Evolutionary conservation across 2,113 vertebrate species (phyloP).

Genomic region (Corythornis vintsioides): DNA sequence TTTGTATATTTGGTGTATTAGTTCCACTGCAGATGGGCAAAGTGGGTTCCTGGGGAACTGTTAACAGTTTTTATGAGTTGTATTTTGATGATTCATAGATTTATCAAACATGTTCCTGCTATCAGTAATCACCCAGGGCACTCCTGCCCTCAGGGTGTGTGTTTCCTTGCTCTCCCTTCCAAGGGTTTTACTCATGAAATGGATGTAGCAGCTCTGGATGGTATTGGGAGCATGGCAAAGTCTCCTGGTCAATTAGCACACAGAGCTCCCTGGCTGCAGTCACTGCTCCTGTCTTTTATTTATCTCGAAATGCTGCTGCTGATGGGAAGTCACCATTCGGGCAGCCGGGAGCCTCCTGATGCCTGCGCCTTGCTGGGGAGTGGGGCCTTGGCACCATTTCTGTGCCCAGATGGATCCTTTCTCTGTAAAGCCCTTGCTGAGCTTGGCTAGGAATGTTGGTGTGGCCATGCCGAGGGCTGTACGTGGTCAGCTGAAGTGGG

Average conservation of each 20-base stretch:
- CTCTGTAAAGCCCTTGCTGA: neutral
- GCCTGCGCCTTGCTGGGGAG: neutral
- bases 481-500: neutral
- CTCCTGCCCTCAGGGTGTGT: neutral
- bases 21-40: neutral
- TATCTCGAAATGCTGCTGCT: neutral
- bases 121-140: neutral
- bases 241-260: rapidly evolving
- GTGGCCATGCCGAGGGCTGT: neutral
- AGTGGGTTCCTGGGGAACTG: neutral
- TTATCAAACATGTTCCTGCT: neutral
- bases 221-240: neutral
- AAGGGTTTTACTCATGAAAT: neutral
- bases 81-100: neutral
- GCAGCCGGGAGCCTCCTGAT: neutral
- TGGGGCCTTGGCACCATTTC: neutral
- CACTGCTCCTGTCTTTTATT: neutral
- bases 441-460: neutral
- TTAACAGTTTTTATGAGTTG: neutral
- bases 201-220: neutral
- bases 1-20: neutral
- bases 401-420: neutral
- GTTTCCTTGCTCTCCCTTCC: neutral
- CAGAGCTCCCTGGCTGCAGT: neutral
- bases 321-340: rapidly evolving